Base-by-base conservation (phyloP, 2,888 invertebrate genomes). In the Ichneumoninae sp. region DNA sequence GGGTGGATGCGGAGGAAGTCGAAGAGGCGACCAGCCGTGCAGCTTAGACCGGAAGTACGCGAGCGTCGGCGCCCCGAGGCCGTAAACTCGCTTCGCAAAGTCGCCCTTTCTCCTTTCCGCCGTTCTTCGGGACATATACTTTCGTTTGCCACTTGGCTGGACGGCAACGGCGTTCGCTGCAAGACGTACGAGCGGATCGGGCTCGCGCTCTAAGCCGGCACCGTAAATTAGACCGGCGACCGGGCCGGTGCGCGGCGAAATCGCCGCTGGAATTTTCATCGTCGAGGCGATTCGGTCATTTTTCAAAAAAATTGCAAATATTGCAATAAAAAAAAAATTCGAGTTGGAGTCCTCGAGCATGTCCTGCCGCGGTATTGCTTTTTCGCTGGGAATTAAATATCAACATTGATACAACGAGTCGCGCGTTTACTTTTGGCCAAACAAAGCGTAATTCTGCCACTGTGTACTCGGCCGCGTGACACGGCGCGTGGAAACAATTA, bases 71-170 rank as follows among this genome's bases (percentile, higher is more conserved):
- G 74, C 57, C 4, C 57, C 22, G 26, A 57, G 22, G 47, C 71
- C 77, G 77, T 82, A 82, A 77, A 82, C 68, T 73, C 13, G 40
- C 65, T 82, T 82, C 70, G 77, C 68, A 77, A 82, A 82, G 57
- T 71, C 76, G 71, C 22, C 76, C 19, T 68, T 77, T 26, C 44
- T 65, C 71, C 65, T 57, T 57, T 26, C 47, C 66, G 40, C 57
- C 71, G 54, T 57, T 77, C 60, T 60, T 60, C 40, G 44, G 57
- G 26, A 26, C 8, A 57, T 22, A 26, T 7, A 22, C 57, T 57
- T 22, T 22, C 26, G 10, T 10, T 26, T 22, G 3, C 57, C 10
- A 10, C 50, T 47, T 13, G 71, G 30, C 33, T 4, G 52, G 16
- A 52, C 16, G 22, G 40, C 66, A 50, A 6, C 57, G 47, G 33